Evolutionary conservation across 2,113 vertebrate species (phyloP).

Genomic region (Zonotrichia leucophrys): DNA sequence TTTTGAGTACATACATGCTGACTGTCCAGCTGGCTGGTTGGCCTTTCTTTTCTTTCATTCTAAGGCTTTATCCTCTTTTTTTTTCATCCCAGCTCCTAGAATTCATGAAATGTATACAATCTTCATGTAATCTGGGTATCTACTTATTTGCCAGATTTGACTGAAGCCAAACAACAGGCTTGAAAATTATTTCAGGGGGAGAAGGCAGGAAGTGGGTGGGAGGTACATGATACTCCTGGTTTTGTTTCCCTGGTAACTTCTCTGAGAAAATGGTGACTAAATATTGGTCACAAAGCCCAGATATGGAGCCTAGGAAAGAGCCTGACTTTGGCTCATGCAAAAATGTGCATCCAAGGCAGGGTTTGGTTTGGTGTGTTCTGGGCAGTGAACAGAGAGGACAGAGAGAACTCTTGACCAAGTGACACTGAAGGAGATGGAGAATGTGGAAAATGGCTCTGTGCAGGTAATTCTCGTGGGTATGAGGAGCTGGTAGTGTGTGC

Average conservation of each 20-base stretch:
- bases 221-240: not conserved
- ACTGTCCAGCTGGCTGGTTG: not conserved
- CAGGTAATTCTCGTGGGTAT: rapidly evolving
- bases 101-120: not conserved
- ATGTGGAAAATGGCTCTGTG: not conserved
- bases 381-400: not conserved
- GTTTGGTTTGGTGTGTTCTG: not conserved
- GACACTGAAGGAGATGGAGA: not conserved
- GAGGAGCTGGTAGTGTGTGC: not conserved
- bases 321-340: not conserved
- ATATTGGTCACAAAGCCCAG: not conserved
- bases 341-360: not conserved
- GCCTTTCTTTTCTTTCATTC: not conserved
- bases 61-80: not conserved
- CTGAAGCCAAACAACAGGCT: not conserved
- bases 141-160: not conserved
- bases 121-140: not conserved
- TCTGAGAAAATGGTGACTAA: not conserved
- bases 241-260: not conserved
- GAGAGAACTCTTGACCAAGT: not conserved
- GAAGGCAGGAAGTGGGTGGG: not conserved
- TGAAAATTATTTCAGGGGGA: not conserved
- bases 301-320: not conserved
- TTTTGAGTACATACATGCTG: not conserved
- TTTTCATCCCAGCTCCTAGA: not conserved